Base-by-base conservation (phyloP, 2,113 vertebrate genomes). In the Peromyscus californicus region DNA sequence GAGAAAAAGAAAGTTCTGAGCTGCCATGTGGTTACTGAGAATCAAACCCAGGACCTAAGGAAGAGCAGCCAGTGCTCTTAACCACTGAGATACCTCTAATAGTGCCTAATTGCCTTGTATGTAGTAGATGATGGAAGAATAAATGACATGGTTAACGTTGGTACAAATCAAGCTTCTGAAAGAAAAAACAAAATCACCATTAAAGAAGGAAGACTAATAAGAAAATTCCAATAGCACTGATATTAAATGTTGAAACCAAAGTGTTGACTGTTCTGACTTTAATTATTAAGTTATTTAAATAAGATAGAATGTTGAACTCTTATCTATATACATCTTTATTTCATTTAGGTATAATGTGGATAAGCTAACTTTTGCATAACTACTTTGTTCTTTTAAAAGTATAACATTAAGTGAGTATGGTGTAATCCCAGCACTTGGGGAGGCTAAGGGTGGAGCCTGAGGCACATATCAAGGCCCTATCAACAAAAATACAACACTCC, bases 161-260 rank as follows among this genome's bases (percentile, higher is more conserved):
- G n/a, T 86, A 65, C 1, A 89, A 65, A n/a, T 86, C 61, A 76
- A 69, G n/a, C 22, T 85, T 95, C 70, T 90, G 3, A 87, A 90
- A 90, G 39, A 42, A 85, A 82, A 84, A 54, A 42, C 82, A 65
- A 80, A 90, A 59, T 15, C 1, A 92, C 16, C 7, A 39, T 16
- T 84, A 45, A 85, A 63, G 57, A 84, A 65, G 95, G 29, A 88
- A 93, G 85, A 92, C 17, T 70, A 92, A 65, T 67, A 88, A 9
- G 86, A 95, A 95, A 69, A 59, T 85, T 94, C 39, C 65, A 12
- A 15, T 82, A 82, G 10, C 11, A 89, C 5, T 92, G 39, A 96
- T 48, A 82, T 59, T 59, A 82, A 92, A 94, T 67, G 19, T 67
- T 95, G 54, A 96, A 92, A 96, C 48, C 59, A 94, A 95, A 96